Percentiles rank a stretch among this genome's conserved stretches.
phyloP scores from a whole-genome alignment of 2,888 invertebrate species.

The Drosophila borborema region DNA sequence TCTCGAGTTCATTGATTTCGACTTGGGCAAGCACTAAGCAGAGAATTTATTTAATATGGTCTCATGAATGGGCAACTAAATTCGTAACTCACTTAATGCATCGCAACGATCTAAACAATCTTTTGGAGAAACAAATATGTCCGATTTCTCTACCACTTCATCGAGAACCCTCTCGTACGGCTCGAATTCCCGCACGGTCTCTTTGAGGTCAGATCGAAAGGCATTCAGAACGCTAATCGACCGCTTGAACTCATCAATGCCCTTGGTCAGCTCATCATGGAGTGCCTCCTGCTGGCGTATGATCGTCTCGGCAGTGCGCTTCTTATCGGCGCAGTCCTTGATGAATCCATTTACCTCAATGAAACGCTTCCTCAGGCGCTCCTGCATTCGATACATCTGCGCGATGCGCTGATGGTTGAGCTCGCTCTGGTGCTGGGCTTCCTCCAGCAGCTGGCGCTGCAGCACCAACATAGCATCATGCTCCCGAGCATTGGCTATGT shows the following conservation, averaged over 20 bases:
- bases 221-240: conserved; percentile 65
- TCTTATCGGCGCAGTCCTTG: conserved; percentile 83
- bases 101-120: conserved; percentile 84
- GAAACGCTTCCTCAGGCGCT: conserved; percentile 80
- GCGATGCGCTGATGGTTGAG: conserved; percentile 78
- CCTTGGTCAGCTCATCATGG: conserved; percentile 68
- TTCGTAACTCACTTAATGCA: conserved; percentile 79
- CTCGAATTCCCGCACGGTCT: conserved; percentile 79
- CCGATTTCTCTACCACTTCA: conserved; percentile 79
- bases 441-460: conserved; percentile 80
- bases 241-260: conserved; percentile 68
- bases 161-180: conserved; percentile 83
- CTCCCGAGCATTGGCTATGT: conserved; percentile 83
- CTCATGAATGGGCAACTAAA: neutral
- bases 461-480: conserved; percentile 77
- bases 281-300: conserved; percentile 73
- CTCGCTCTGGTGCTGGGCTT: conserved; percentile 72
- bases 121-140: conserved; percentile 81
- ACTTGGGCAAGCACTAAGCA: conserved; percentile 83
- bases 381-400: conserved; percentile 78
- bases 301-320: conserved; percentile 75
- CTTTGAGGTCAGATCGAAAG: conserved; percentile 76
- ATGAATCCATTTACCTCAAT: conserved; percentile 84
- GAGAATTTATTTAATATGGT: neutral
- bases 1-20: conserved; percentile 81